Percentiles rank a stretch among this genome's conserved stretches.
Evolutionary conservation across 2,797 vertebrate genomes (phyloP).

Genomic region (Cyclura pinguis): DNA sequence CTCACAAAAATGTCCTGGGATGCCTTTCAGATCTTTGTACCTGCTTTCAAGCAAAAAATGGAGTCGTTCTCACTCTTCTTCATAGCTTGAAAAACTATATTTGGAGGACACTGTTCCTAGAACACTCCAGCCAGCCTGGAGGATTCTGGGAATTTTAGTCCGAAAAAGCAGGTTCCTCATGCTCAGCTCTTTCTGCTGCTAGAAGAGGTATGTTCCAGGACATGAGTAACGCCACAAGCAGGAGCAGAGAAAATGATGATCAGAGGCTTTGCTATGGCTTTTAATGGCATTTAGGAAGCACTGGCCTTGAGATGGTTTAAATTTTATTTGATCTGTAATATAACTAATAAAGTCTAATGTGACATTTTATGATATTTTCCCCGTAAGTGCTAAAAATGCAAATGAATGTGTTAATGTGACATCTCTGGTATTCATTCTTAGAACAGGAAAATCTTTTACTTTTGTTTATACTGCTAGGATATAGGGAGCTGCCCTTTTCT

Average conservation of each 20-base stretch:
- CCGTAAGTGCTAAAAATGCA: neutral
- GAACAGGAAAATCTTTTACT: neutral
- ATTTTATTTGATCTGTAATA: neutral
- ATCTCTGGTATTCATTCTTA: neutral
- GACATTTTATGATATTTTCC: neutral
- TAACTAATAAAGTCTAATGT: neutral
- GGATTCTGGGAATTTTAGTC: neutral
- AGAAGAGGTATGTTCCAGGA: neutral
- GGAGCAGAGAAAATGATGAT: neutral
- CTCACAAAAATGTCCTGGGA: neutral
- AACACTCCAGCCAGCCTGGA: no score
- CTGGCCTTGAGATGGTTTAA: neutral
- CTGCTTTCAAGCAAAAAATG: neutral
- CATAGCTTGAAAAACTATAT: no score
- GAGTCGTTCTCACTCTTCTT: neutral
- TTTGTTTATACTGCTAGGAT: neutral
- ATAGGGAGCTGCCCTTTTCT: neutral
- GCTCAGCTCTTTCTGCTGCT: neutral
- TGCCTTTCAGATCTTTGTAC: neutral
- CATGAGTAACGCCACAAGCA: neutral
- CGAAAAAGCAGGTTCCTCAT: neutral
- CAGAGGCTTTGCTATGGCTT: neutral
- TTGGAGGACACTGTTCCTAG: no score
- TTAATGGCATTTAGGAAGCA: slow-evolving; percentile 1
- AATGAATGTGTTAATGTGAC: neutral